Percentiles rank a stretch among this genome's conserved stretches.
Conservation (phyloP, 2,797 vertebrate genomes). For the Botia kubotai region DNA sequence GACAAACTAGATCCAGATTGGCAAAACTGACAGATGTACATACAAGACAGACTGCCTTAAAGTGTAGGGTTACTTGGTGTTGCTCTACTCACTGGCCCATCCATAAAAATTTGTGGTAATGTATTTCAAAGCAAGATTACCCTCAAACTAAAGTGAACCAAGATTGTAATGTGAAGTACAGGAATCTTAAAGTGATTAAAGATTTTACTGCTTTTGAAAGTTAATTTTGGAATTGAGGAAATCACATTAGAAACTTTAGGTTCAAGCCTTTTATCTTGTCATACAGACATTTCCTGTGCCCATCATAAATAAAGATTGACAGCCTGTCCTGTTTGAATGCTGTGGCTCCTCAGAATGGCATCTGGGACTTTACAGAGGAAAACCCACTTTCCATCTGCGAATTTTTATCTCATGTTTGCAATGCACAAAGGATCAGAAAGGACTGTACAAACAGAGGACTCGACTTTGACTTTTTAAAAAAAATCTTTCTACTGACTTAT, state of each 20-base stretch:
- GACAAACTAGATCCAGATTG: conserved; percentile 44
- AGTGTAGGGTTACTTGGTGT: conserved; percentile 46
- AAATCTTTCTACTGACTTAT: conserved; percentile 72
- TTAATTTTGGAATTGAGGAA: conserved; percentile 37
- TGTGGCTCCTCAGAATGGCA: conserved; percentile 31
- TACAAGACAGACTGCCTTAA: conserved; percentile 43
- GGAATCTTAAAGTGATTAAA: conserved; percentile 35
- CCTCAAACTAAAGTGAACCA: conserved; percentile 18
- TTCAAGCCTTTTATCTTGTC: conserved; percentile 56
- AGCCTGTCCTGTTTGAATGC: conserved; percentile 52
- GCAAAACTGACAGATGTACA: conserved; percentile 51
- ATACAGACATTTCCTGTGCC: conserved; percentile 40
- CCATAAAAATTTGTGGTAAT: conserved; percentile 22
- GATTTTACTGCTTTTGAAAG: conserved; percentile 50
- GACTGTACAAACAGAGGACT: conserved; percentile 56
- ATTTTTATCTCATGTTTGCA: conserved; percentile 58
- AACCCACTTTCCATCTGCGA: conserved; percentile 43
- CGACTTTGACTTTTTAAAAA: conserved; percentile 67
- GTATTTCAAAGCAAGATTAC: conserved; percentile 21
- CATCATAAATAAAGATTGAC: conserved; percentile 43
- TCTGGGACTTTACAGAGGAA: conserved; percentile 47
- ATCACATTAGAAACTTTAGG: conserved; percentile 29
- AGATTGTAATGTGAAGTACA: conserved; percentile 42
- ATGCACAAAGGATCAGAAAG: conserved; percentile 46
- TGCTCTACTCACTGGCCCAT: conserved; percentile 20